Conservation (phyloP, 1,140 invertebrate genomes). For the Lucilia sericata region DNA sequence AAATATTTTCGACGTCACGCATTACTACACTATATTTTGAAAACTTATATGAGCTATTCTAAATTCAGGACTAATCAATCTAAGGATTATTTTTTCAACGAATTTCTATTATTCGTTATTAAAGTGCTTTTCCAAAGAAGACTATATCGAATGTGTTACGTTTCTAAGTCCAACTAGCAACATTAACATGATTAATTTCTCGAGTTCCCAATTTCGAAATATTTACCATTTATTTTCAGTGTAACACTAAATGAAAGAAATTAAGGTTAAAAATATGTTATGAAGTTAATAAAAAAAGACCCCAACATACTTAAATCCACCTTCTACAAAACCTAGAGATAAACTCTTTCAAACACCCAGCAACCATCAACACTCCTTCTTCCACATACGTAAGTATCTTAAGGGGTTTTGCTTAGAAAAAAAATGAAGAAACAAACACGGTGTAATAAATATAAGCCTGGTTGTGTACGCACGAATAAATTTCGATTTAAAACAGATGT, state of each 20-base stretch:
- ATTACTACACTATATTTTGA: no score
- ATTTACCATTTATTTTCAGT: neutral
- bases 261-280: neutral
- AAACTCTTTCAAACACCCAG: neutral
- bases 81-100: no score
- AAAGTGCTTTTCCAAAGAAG: no score
- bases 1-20: no score
- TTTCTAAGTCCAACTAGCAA: no score
- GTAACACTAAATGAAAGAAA: neutral
- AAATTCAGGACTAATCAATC: no score
- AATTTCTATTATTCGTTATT: no score
- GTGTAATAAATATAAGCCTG: conserved; percentile 4
- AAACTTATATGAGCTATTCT: no score
- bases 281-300: conserved; percentile 8
- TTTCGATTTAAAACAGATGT: conserved; percentile 36
- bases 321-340: neutral
- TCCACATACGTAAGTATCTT: neutral
- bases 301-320: neutral
- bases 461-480: conserved; percentile 33
- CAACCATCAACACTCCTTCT: neutral
- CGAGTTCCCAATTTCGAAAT: no score
- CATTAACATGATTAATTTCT: no score
- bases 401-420: neutral
- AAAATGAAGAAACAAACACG: neutral
- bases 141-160: no score